These are phyloP conservation scores for Thecocarcelia acutangulata DNA, from an alignment of 2,888 invertebrate genomes.

Conservation along the genomic window DNA sequence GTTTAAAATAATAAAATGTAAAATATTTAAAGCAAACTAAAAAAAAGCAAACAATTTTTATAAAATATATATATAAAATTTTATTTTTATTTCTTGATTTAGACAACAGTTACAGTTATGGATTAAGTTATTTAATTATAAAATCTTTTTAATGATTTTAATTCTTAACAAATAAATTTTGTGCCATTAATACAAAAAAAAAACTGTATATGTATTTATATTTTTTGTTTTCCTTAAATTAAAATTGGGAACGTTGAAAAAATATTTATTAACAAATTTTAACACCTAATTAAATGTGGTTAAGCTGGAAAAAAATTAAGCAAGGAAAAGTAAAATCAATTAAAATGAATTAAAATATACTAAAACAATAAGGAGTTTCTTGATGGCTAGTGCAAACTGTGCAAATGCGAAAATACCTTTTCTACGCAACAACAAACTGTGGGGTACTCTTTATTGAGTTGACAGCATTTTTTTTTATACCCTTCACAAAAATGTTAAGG, in stretches of 20 bases:
- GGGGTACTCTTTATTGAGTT: too few species aligned
- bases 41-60: constrained; percentile 5
- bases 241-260: neutral
- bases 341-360: too few species aligned
- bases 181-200: constrained; percentile 44
- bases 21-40: constrained; percentile 38
- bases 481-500: too few species aligned
- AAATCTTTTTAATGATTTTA: constrained; percentile 8
- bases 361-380: too few species aligned
- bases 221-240: neutral
- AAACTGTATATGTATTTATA: neutral
- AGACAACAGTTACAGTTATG: neutral
- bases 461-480: too few species aligned
- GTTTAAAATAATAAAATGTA: constrained; percentile 38
- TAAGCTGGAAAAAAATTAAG: too few species aligned
- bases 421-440: too few species aligned
- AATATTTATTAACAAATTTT: neutral
- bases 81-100: neutral
- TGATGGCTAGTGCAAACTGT: too few species aligned
- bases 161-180: constrained; percentile 19
- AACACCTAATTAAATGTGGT: neutral
- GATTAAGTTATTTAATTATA: constrained; percentile 3
- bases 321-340: too few species aligned
- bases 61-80: neutral
- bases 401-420: too few species aligned